phyloP scores from a whole-genome alignment of 2,113 vertebrate genomes.

The Hydropotes inermis region DNA sequence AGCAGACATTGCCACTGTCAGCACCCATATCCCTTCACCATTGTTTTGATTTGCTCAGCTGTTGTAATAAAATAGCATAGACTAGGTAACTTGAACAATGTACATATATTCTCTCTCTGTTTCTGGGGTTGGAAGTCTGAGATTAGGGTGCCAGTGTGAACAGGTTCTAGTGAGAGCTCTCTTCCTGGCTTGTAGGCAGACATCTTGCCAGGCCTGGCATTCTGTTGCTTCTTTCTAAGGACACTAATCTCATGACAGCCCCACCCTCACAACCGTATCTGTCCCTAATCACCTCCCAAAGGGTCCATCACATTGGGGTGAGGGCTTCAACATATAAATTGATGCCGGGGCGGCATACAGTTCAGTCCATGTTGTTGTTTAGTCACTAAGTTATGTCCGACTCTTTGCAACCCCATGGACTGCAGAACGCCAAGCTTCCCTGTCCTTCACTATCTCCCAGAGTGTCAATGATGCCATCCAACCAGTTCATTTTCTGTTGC shows the following conservation, averaged over 20 bases:
- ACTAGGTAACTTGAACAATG: neutral
- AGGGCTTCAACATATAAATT: neutral
- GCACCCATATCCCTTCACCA: neutral
- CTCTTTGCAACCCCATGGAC: neutral
- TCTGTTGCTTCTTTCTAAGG: neutral
- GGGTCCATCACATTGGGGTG: neutral
- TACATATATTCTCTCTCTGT: neutral
- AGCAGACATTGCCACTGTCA: neutral
- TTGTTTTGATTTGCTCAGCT: neutral
- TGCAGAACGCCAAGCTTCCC: neutral
- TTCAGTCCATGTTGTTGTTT: neutral
- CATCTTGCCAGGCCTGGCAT: neutral
- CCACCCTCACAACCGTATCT: neutral
- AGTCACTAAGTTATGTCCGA: neutral
- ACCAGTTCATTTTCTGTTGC: neutral
- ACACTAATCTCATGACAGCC: neutral
- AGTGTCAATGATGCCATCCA: neutral
- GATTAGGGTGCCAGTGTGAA: neutral
- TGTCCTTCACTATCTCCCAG: neutral
- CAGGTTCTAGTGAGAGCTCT: neutral
- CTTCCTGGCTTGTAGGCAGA: neutral
- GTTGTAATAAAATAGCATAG: neutral
- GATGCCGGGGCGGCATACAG: accelerated
- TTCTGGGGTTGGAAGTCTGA: neutral
- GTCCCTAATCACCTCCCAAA: neutral